phyloP scores from a whole-genome alignment of 2,113 vertebrate genomes.

The Platysternon megacephalum region DNA sequence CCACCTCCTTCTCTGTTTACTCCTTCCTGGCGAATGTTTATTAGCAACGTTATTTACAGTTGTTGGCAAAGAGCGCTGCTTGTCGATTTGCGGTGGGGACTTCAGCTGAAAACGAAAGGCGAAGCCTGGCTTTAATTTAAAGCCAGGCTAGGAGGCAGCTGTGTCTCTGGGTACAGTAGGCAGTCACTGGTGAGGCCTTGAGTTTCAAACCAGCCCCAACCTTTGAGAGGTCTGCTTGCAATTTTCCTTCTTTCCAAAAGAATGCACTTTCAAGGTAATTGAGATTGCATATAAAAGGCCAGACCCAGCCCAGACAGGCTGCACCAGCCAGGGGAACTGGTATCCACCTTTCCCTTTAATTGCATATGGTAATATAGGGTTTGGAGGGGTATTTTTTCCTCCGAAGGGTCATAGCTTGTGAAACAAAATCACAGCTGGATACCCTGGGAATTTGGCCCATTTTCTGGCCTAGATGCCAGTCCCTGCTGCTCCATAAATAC shows the following conservation, averaged over 20 bases:
- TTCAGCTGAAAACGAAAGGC: not conserved
- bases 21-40: not conserved
- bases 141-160: not conserved
- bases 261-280: not conserved
- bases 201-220: not conserved
- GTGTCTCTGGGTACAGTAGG: conserved; percentile 16
- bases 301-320: not conserved
- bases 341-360: not conserved
- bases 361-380: not conserved
- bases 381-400: accelerated
- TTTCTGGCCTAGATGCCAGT: conserved; percentile 7
- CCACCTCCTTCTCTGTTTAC: not conserved
- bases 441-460: not conserved
- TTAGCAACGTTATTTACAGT: conserved; percentile 45
- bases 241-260: not conserved
- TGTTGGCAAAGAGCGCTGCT: conserved; percentile 19
- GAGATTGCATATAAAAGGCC: not conserved
- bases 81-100: conserved; percentile 25
- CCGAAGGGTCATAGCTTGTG: not conserved
- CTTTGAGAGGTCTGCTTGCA: not conserved
- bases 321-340: not conserved
- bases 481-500: conserved; percentile 39
- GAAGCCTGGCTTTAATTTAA: conserved; percentile 27
- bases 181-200: not conserved
- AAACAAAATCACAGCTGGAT: not conserved